These are phyloP conservation scores for Drosophila robusta DNA, from an alignment of 2,888 invertebrate genomes.

Conservation along the genomic window DNA sequence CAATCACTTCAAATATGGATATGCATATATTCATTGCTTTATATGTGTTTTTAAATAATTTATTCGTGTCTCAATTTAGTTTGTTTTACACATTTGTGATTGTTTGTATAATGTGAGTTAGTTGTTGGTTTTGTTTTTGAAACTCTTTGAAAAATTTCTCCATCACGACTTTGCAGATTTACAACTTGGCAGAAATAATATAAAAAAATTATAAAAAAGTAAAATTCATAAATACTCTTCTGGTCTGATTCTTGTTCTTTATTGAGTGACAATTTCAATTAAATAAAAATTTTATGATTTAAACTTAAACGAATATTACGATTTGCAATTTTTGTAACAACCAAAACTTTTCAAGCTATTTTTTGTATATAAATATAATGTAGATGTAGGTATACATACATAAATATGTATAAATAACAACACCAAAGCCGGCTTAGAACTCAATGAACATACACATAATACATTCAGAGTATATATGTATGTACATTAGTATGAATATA, in stretches of 20 bases:
- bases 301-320: conserved; percentile 39
- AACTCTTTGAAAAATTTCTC: conserved; percentile 16
- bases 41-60: conserved; percentile 27
- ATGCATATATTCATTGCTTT: neutral
- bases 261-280: conserved; percentile 51
- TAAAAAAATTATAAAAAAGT: neutral
- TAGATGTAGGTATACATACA: conserved; percentile 36
- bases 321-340: conserved; percentile 52
- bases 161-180: neutral
- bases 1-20: neutral
- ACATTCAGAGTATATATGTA: neutral
- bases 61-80: conserved; percentile 28
- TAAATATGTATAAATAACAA: conserved; percentile 66
- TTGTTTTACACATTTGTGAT: conserved; percentile 12
- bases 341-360: conserved; percentile 51
- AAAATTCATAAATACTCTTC: conserved; percentile 8
- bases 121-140: conserved; percentile 27
- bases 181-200: neutral
- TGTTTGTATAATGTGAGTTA: conserved; percentile 35
- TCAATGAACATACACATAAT: conserved; percentile 7
- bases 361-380: conserved; percentile 30
- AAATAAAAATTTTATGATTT: conserved; percentile 37
- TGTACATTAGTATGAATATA: conserved; percentile 14
- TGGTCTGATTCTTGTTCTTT: conserved; percentile 50
- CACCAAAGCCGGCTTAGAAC: conserved; percentile 64